Evolutionary conservation across 2,113 vertebrate genomes (phyloP).

Genomic region (Semicossyphus pulcher): DNA sequence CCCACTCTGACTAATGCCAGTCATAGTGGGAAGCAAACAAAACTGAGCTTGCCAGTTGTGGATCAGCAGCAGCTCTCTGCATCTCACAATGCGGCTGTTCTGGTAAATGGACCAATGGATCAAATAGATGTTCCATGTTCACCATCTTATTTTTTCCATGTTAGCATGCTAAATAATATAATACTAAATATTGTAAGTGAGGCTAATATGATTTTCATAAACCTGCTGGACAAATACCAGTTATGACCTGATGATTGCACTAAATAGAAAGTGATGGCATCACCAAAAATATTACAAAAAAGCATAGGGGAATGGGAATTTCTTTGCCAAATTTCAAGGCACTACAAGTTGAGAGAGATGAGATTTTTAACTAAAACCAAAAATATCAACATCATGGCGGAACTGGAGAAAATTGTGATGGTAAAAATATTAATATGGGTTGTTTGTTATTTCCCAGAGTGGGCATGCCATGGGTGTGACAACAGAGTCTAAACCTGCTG

Average conservation of each 20-base stretch:
- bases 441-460: constrained; percentile 70
- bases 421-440: neutral
- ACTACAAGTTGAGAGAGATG: too few relatives aligned
- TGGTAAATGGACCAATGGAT: too few relatives aligned
- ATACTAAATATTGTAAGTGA: neutral
- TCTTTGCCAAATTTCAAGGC: neutral
- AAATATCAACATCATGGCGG: too few relatives aligned
- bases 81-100: too few relatives aligned
- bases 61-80: too few relatives aligned
- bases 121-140: neutral
- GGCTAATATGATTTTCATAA: neutral
- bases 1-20: constrained; percentile 36
- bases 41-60: constrained; percentile 35
- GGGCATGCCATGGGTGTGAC: constrained; percentile 64
- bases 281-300: neutral
- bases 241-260: neutral
- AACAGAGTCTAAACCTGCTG: constrained; percentile 78
- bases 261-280: too few relatives aligned
- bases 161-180: neutral
- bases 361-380: too few relatives aligned
- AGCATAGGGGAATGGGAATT: neutral
- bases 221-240: too few relatives aligned
- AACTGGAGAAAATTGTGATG: neutral
- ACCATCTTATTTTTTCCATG: neutral
- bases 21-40: constrained; percentile 57